Base-by-base conservation (phyloP, 2,113 vertebrate species). In the Pongo pygmaeus region DNA sequence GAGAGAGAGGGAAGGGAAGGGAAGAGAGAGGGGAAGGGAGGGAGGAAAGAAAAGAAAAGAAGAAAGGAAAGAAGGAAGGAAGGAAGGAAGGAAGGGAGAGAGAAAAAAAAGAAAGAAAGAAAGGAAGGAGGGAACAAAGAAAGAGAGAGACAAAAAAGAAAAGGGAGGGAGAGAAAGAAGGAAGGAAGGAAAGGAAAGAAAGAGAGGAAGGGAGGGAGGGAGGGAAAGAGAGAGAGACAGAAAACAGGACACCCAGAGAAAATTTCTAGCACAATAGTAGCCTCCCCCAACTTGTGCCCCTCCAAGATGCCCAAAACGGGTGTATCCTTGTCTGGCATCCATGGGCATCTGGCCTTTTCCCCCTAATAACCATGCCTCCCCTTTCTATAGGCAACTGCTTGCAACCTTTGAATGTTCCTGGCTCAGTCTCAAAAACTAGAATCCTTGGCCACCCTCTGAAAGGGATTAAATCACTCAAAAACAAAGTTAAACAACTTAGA, bases 11-110 rank as follows among this genome's bases (percentile, higher is more conserved):
- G 43, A 13, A 48, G 46, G 12, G 48, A 48, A 48, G 7, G 48
- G 2, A 50, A 50, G 48, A 18, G 18, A 22, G 18, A 22, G 6
- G 18, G 55, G 6, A 20, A 57, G 55, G 6, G 7, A 57, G 18
- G 20, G 52, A 55, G 14, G 5, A 6, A 46, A 46, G 43, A 46
- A 46, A 22, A 57, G 52, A 8, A 57, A 57, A 18, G 0, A 57
- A 22, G 20, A 2, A 22, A 16, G 2, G 0, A 55, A 5, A 2
- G 6, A 20, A 16, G 0, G 2, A 59, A 3, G 22, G 0, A 9
- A 22, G 17, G 2, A 57, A 22, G 55, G 1, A 20, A 18, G 5
- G 6, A 6, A 7, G 52, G 0, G 17, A 7, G 17, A 4, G 18
- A 57, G 0, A 6, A 57, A 8, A 0, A 2, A 9, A 59, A 3